Percentiles rank a stretch among this genome's conserved stretches.
Evolutionary conservation across 2,888 invertebrate species (phyloP).

Genomic region (Heliconius sara): DNA sequence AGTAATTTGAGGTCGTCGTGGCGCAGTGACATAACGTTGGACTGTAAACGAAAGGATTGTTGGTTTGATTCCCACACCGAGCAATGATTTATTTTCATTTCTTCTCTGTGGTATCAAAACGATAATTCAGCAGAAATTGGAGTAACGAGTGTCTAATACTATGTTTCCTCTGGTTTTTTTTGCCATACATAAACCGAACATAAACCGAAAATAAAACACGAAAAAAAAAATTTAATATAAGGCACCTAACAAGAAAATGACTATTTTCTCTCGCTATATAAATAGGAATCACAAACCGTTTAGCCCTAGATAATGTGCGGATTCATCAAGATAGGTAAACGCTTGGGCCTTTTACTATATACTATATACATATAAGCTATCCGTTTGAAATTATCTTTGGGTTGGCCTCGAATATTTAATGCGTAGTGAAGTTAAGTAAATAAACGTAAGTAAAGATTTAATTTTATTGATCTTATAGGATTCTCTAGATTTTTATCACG

Average conservation of each 20-base stretch:
- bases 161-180: too few relatives aligned
- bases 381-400: neutral
- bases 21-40: too few relatives aligned
- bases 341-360: conserved; percentile 6
- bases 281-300: neutral
- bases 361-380: neutral
- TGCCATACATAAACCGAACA: neutral
- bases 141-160: too few relatives aligned
- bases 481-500: neutral
- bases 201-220: too few relatives aligned
- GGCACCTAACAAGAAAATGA: neutral
- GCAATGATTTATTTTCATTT: too few relatives aligned
- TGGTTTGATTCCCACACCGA: too few relatives aligned
- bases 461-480: too few relatives aligned
- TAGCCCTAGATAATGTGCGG: neutral
- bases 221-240: neutral
- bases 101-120: too few relatives aligned
- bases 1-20: too few relatives aligned
- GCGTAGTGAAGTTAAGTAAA: neutral
- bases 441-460: neutral
- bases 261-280: neutral
- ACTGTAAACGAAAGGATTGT: too few relatives aligned
- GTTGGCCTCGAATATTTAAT: neutral
- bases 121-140: neutral
- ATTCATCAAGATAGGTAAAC: neutral